Evolutionary conservation across 2,113 vertebrate genomes (phyloP), one percentile per base, ranked within the genome.

Genomic region (Chrysemys picta): DNA sequence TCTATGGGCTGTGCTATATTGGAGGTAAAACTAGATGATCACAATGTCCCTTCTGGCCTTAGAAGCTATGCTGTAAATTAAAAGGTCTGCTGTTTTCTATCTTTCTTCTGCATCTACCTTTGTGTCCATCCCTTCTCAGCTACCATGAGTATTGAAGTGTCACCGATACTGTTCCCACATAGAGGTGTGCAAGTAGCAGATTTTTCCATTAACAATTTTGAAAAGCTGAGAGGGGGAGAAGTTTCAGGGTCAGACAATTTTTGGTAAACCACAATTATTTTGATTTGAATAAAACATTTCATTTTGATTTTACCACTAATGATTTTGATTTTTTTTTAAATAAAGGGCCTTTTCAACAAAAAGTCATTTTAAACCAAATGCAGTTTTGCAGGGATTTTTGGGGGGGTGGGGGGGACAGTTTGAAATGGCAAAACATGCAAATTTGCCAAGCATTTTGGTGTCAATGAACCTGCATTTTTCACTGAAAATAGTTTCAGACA

Each of bases 361-460:
- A 62, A 65, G 59, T 65, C 59, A 35, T 35, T 65, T 35, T 31
- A 31, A 65, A 65, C 29, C 14, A 65, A 65, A 35, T 65, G 29
- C 31, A 65, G 14, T 65, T 62, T 65, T 65, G 31, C 31, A 65
- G 14, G 59, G 29, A 6, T 65, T 35, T 31, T 62, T 7, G 3
- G 0, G 13, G 6, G 29, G 12, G 25, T 11, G 27, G 12, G 1
- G 57, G 21, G 3, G 21, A 8, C 14, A 52, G 50, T 52, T 29
- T 62, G 29, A 35, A 31, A 62, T 62, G 27, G 59, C 12, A 62
- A 62, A 27, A 31, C 59, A 62, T 62, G 27, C 59, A 62, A 62
- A 16, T 35, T 62, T 62, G 29, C 59, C 29, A 62, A 35, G 59
- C 59, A 62, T 65, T 35, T 65, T 29, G 31, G 29, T 59, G 59